Conservation (phyloP, 2,797 vertebrate genomes). For the Melanotaenia boesemani region DNA sequence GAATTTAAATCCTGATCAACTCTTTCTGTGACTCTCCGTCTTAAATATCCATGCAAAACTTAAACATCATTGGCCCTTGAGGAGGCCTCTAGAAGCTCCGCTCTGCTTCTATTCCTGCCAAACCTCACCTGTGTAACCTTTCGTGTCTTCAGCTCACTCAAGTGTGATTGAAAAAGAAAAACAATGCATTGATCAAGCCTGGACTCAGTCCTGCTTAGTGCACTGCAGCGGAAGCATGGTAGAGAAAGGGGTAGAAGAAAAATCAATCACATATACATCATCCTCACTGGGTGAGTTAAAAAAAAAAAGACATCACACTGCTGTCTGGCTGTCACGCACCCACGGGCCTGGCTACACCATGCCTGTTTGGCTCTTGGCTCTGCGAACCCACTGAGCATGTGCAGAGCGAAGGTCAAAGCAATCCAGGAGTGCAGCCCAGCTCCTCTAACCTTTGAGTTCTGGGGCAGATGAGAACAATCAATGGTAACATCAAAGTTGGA, state of each 20-base stretch:
- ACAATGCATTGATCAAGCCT: slow-evolving; percentile 85
- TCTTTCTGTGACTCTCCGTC: slow-evolving; percentile 19
- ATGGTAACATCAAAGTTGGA: slow-evolving; percentile 80
- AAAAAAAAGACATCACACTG: slow-evolving; percentile 76
- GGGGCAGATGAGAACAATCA: slow-evolving; percentile 82
- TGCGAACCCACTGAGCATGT: slow-evolving; percentile 77
- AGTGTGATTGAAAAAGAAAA: slow-evolving; percentile 85
- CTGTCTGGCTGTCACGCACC: slow-evolving; percentile 80
- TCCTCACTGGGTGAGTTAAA: slow-evolving; percentile 76
- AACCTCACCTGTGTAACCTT: slow-evolving; percentile 81
- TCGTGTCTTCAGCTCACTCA: slow-evolving; percentile 80
- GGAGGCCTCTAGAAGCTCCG: slow-evolving; percentile 70
- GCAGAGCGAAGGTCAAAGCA: slow-evolving; percentile 82
- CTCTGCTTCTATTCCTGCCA: slow-evolving; percentile 71
- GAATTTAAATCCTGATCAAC: slow-evolving; percentile 31
- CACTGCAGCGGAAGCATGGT: slow-evolving; percentile 76
- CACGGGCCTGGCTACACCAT: slow-evolving; percentile 70
- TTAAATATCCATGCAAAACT: slow-evolving; percentile 48
- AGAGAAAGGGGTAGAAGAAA: slow-evolving; percentile 74
- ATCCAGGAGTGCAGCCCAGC: slow-evolving; percentile 78
- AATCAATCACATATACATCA: slow-evolving; percentile 85
- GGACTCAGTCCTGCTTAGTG: slow-evolving; percentile 80
- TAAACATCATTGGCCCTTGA: slow-evolving; percentile 58
- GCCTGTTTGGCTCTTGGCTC: slow-evolving; percentile 74
- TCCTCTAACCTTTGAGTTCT: slow-evolving; percentile 82